Evolutionary conservation across 1,140 invertebrate species (phyloP).

Genomic region (Heliconius melpomene): DNA sequence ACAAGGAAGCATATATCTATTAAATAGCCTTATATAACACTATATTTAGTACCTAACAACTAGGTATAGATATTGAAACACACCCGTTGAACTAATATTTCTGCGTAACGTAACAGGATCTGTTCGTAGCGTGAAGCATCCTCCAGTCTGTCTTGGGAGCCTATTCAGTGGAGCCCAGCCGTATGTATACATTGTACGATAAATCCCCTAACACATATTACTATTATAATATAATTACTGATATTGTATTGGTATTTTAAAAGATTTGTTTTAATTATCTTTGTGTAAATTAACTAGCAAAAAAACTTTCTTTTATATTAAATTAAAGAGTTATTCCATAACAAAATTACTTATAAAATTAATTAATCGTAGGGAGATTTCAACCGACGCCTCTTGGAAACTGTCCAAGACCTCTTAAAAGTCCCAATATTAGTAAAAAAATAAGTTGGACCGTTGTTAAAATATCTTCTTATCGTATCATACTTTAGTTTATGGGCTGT

Average conservation of each 20-base stretch:
- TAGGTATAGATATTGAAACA: neutral
- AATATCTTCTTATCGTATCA: too few species aligned
- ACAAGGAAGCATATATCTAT: neutral
- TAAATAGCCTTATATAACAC: neutral
- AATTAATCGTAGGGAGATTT: too few species aligned
- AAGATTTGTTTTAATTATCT: neutral
- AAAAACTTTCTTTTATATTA: too few species aligned
- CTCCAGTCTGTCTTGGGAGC: neutral
- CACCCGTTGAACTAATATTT: slow-evolving; percentile 6
- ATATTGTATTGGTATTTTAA: neutral
- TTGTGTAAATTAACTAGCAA: neutral
- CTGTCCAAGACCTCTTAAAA: too few species aligned
- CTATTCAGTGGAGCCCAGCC: slow-evolving; percentile 2
- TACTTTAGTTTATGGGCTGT: too few species aligned
- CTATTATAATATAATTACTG: neutral
- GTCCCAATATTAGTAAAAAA: too few species aligned
- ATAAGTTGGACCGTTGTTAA: too few species aligned
- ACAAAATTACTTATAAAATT: too few species aligned
- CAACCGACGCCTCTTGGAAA: too few species aligned
- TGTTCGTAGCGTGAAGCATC: neutral
- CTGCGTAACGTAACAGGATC: slow-evolving; percentile 8
- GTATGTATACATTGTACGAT: neutral
- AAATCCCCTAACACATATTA: neutral
- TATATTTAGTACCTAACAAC: neutral
- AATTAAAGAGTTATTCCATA: too few species aligned